Conservation (phyloP, 2,797 vertebrate genomes). For the Sebastes ruberrimus region DNA sequence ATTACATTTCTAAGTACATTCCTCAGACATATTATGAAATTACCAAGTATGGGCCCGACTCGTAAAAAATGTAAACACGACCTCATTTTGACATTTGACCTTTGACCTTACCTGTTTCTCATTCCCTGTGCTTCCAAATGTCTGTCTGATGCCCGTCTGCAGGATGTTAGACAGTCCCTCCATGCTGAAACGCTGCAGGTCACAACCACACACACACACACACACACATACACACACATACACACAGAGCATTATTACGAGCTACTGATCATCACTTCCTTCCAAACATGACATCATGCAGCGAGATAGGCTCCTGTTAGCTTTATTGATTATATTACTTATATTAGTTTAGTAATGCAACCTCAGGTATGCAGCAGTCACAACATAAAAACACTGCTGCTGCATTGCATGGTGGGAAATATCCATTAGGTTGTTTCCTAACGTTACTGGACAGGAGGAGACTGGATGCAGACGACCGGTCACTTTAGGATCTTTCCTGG, state of each 20-base stretch:
- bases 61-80: fast-evolving
- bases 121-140: constrained; percentile 90
- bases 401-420: constrained; percentile 17
- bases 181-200: constrained; percentile 95
- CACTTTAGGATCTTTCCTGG: constrained; percentile 71
- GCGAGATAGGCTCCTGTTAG: not conserved
- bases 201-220: not conserved
- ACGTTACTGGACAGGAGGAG: constrained; percentile 13
- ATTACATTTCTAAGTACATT: no score
- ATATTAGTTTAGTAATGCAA: not conserved
- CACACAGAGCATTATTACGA: no score
- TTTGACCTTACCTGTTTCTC: constrained; percentile 90
- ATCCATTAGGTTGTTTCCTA: constrained; percentile 57
- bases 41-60: no score
- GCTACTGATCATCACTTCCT: no score
- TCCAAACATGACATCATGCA: not conserved
- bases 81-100: not conserved
- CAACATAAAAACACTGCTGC: constrained; percentile 19
- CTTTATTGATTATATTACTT: not conserved
- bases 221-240: no score
- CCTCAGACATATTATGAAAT: no score
- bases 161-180: constrained; percentile 98
- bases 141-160: constrained; percentile 95
- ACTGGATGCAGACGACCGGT: constrained; percentile 40
- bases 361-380: constrained; percentile 3